Conservation (phyloP, 2,113 vertebrate genomes). For the Dasyornis broadbenti region DNA sequence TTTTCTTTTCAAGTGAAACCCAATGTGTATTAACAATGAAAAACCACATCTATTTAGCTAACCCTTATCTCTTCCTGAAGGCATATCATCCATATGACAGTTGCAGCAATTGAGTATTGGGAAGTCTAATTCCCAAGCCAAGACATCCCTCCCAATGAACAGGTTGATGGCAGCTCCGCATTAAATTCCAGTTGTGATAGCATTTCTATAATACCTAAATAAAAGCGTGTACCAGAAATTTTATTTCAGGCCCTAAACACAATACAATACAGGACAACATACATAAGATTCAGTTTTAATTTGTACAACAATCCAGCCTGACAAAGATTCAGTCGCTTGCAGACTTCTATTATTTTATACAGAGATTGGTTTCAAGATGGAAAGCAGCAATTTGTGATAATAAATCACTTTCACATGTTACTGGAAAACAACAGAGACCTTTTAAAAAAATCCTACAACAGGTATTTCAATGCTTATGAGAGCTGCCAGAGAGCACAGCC, state of each 20-base stretch:
- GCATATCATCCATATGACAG: neutral
- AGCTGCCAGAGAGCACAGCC: neutral
- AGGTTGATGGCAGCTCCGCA: neutral
- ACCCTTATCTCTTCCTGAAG: neutral
- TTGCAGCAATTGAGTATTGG: neutral
- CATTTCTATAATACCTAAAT: neutral
- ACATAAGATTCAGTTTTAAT: neutral
- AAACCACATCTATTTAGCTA: neutral
- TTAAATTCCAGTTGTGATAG: neutral
- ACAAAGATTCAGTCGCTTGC: neutral
- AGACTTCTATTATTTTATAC: neutral
- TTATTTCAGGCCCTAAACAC: neutral
- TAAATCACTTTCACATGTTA: neutral
- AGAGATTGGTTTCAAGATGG: neutral
- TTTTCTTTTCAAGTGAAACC: neutral
- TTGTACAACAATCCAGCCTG: constrained; percentile 8
- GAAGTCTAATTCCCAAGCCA: neutral
- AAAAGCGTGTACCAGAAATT: neutral
- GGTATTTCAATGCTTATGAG: neutral
- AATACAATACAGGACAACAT: neutral
- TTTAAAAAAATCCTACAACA: neutral
- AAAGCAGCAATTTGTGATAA: neutral
- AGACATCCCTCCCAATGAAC: neutral
- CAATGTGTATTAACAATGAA: neutral
- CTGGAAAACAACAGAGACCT: neutral